These are phyloP conservation scores for Myopa testacea DNA, from an alignment of 2,888 invertebrate species.

Conservation along the genomic window DNA sequence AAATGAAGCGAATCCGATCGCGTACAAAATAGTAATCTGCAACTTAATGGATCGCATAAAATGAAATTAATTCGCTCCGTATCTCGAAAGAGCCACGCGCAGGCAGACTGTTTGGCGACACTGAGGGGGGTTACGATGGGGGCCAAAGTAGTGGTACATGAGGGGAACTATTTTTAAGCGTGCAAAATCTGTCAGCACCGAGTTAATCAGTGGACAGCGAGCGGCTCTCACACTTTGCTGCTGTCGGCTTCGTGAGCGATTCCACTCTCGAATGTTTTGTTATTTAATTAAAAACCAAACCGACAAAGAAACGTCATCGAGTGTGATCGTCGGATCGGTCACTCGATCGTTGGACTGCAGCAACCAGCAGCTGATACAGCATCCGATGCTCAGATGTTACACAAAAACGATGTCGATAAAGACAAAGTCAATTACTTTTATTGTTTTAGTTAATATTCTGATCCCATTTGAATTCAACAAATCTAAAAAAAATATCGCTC, in stretches of 20 bases:
- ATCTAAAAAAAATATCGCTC: slow-evolving; percentile 21
- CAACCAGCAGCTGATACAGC: slow-evolving; percentile 27
- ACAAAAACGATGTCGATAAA: slow-evolving; percentile 37
- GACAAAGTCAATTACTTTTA: neutral
- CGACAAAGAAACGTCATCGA: neutral
- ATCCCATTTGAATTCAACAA: slow-evolving; percentile 4
- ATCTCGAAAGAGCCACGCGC: neutral
- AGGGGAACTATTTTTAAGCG: slow-evolving; percentile 17
- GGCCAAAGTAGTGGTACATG: neutral
- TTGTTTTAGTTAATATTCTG: neutral
- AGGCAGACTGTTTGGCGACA: slow-evolving; percentile 21
- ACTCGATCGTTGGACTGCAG: neutral
- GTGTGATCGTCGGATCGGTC: neutral
- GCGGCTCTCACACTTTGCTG: neutral
- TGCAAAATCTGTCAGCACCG: neutral
- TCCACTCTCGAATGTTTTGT: neutral
- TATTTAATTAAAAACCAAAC: neutral
- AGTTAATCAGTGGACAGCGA: slow-evolving; percentile 2
- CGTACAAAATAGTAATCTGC: slow-evolving; percentile 31
- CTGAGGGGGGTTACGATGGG: neutral
- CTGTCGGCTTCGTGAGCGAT: neutral
- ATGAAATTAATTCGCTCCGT: slow-evolving; percentile 26
- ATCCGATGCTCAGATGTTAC: slow-evolving; percentile 26
- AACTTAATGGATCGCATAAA: slow-evolving; percentile 31
- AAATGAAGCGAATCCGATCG: slow-evolving; percentile 30